Evolutionary conservation across 1,140 invertebrate genomes (phyloP).

Genomic region (Megalonaias nervosa): DNA sequence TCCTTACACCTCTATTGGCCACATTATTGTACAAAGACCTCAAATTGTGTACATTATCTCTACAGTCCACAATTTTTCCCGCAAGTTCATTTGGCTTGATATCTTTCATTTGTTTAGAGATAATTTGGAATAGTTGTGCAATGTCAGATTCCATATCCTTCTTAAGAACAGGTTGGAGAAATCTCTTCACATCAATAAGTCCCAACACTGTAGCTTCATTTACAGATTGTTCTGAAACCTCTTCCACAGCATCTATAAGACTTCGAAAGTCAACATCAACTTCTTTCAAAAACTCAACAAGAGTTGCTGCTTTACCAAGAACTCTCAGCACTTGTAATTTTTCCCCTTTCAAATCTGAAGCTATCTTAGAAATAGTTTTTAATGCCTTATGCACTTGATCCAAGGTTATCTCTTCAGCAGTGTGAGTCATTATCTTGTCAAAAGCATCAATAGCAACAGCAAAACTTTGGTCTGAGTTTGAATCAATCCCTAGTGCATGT

Average conservation of each 20-base stretch:
- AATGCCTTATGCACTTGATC: neutral
- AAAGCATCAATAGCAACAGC: slow-evolving; percentile 1
- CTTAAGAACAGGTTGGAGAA: slow-evolving; percentile 16
- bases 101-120: neutral
- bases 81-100: slow-evolving; percentile 16
- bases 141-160: neutral
- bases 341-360: neutral
- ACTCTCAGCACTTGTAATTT: slow-evolving; percentile 18
- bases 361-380: neutral
- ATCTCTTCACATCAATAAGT: slow-evolving; percentile 34
- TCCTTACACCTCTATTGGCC: slow-evolving; percentile 35
- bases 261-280: slow-evolving; percentile 33
- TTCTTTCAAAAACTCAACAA: slow-evolving; percentile 29
- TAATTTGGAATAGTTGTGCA: neutral
- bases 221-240: slow-evolving; percentile 37
- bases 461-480: too few species aligned
- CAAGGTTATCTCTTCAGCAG: neutral
- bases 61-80: slow-evolving; percentile 26
- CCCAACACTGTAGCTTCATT: slow-evolving; percentile 34
- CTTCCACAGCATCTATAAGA: slow-evolving; percentile 44
- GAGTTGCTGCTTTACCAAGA: slow-evolving; percentile 10
- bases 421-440: neutral
- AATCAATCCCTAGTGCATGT: too few species aligned
- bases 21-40: slow-evolving; percentile 38
- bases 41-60: slow-evolving; percentile 30